Conservation (phyloP, 2,113 vertebrate species). For the Phalacrocorax brasilianus region DNA sequence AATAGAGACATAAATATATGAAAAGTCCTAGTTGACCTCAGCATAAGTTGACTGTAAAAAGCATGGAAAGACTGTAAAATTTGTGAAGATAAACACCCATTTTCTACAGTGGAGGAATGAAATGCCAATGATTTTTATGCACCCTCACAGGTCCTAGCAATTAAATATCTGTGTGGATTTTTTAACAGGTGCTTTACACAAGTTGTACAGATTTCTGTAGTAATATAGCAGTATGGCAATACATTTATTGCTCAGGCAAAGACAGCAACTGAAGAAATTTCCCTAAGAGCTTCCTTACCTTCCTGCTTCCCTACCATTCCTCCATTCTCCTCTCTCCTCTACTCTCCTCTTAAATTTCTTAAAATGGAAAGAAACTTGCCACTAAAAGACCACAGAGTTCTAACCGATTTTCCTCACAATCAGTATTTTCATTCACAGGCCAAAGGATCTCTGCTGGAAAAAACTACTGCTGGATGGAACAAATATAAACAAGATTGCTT, state of each 20-base stretch:
- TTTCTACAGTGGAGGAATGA: not conserved
- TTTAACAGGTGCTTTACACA: not conserved
- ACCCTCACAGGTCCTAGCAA: not conserved
- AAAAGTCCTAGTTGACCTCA: not conserved
- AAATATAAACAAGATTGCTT: constrained; percentile 87
- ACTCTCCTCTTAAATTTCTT: not conserved
- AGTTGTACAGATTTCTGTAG: not conserved
- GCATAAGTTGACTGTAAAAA: not conserved
- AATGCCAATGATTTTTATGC: not conserved
- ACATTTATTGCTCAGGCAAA: not conserved
- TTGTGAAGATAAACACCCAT: not conserved
- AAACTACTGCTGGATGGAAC: constrained; percentile 79
- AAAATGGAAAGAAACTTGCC: not conserved
- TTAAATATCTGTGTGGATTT: not conserved
- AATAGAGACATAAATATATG: not conserved
- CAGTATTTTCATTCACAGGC: constrained; percentile 70
- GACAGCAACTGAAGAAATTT: not conserved
- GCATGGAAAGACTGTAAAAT: not conserved
- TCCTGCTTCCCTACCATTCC: not conserved
- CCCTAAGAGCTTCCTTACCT: not conserved
- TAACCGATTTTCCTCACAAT: not conserved
- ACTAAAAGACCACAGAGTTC: not conserved
- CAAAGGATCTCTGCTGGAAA: constrained; percentile 80
- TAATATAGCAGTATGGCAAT: not conserved
- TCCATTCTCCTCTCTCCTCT: not conserved